phyloP scores from a whole-genome alignment of 2,113 vertebrate genomes.

The Podarcis muralis region DNA sequence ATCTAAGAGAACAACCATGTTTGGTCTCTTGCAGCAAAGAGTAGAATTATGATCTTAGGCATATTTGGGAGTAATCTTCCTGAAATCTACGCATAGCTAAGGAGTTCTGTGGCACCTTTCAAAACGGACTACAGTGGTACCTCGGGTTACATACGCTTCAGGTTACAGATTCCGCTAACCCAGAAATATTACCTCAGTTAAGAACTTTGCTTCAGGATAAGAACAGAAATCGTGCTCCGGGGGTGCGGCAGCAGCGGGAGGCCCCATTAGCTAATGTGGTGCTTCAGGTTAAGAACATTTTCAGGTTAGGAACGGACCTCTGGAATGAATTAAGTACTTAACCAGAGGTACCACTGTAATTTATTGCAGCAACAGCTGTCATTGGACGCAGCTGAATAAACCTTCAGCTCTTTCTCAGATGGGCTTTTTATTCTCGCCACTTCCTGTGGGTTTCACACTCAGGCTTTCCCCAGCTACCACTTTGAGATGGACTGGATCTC shows the following conservation, averaged over 20 bases:
- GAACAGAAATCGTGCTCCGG: too few relatives aligned
- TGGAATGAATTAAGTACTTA: too few relatives aligned
- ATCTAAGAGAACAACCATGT: background rate
- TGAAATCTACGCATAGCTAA: background rate
- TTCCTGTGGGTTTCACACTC: conserved; percentile 19
- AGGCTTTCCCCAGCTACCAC: background rate
- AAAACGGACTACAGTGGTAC: background rate
- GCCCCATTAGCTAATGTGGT: too few relatives aligned
- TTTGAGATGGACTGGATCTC: background rate
- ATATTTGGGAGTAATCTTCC: background rate
- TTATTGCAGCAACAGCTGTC: background rate
- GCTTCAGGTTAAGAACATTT: too few relatives aligned
- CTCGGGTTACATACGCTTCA: too few relatives aligned
- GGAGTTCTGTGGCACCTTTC: background rate
- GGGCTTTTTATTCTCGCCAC: background rate
- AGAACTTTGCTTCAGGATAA: too few relatives aligned
- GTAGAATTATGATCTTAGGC: background rate
- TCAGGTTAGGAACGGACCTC: too few relatives aligned
- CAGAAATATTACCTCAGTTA: too few relatives aligned
- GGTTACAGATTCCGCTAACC: too few relatives aligned
- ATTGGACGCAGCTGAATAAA: conserved; percentile 8
- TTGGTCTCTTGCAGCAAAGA: background rate
- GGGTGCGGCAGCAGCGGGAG: too few relatives aligned
- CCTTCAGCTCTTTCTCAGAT: background rate
- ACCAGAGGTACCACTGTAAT: background rate